phyloP scores from a whole-genome alignment of 1,140 invertebrate genomes.

The Calosoma granatense region DNA sequence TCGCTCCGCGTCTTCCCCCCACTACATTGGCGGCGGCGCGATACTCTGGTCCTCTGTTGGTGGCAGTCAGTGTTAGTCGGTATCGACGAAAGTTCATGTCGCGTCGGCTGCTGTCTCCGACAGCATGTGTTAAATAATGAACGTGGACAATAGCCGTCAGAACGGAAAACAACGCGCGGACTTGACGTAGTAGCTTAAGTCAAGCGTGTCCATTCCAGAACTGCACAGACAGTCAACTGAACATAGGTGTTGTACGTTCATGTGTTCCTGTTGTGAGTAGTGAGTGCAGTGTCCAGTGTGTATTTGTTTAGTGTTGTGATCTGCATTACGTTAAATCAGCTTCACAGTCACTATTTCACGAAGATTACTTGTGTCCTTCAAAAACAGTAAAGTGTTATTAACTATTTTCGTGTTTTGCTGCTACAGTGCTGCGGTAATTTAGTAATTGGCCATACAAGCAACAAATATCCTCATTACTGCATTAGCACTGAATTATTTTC shows the following conservation, averaged over 20 bases:
- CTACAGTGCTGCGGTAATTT: background rate
- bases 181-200: background rate
- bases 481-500: too few relatives aligned
- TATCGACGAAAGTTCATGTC: background rate
- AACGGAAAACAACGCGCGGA: background rate
- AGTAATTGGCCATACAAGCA: too few relatives aligned
- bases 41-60: background rate
- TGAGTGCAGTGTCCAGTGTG: background rate
- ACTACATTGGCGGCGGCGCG: background rate
- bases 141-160: background rate
- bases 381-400: background rate
- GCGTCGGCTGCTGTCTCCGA: background rate
- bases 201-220: background rate
- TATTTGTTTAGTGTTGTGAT: background rate
- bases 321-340: background rate
- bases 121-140: conserved; percentile 3
- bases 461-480: too few relatives aligned
- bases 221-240: background rate
- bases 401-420: background rate
- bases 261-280: background rate
- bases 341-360: background rate
- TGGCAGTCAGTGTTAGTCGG: conserved; percentile 4
- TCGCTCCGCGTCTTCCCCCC: background rate
- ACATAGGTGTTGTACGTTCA: background rate
- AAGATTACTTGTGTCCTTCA: background rate